A percentile compares a stretch with the other conserved stretches of the same genome.
Conservation (phyloP, 2,113 vertebrate genomes). For the Passer domesticus region DNA sequence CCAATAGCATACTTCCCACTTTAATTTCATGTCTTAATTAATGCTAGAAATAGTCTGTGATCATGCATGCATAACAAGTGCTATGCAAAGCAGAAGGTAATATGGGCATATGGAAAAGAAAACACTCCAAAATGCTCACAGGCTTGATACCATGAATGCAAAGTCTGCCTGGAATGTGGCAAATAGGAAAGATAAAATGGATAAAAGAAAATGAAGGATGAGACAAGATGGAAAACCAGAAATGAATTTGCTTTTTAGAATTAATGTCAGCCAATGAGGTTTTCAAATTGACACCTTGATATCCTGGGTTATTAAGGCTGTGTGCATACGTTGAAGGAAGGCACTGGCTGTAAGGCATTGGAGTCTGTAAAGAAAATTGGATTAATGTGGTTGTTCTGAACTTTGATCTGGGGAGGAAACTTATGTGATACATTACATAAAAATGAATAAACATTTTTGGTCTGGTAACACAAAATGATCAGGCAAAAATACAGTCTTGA, state of each 20-base stretch:
- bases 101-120: neutral
- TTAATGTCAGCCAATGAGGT: neutral
- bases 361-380: neutral
- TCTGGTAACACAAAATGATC: neutral
- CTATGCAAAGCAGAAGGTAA: constrained; percentile 42
- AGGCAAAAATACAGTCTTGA: neutral
- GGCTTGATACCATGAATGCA: neutral
- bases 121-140: neutral
- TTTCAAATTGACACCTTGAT: neutral
- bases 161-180: neutral
- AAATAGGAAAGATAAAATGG: neutral
- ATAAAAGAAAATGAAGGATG: neutral
- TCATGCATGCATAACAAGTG: constrained; percentile 46
- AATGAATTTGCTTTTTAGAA: neutral
- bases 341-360: neutral
- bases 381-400: neutral
- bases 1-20: constrained; percentile 45
- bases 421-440: neutral
- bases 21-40: constrained; percentile 71
- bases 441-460: neutral
- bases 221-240: neutral
- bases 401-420: neutral
- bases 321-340: neutral
- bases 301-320: neutral
- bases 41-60: constrained; percentile 51